These are phyloP conservation scores for Silurus aristotelis DNA, from an alignment of 2,797 vertebrate species.

Conservation along the genomic window DNA sequence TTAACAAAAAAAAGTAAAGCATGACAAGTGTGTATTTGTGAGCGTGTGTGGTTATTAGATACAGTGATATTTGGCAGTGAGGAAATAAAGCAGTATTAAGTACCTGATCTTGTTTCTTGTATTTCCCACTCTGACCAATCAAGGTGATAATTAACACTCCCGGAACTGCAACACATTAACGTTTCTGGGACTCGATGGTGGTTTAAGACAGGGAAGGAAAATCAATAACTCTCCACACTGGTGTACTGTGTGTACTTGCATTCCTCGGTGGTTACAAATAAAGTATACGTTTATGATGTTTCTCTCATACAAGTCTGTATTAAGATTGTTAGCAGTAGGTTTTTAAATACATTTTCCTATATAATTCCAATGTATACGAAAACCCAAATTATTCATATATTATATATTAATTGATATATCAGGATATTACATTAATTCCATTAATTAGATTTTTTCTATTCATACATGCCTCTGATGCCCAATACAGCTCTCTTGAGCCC, in stretches of 20 bases:
- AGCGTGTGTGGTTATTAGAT: conserved; percentile 16
- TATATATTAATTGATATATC: background rate
- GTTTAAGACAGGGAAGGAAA: background rate
- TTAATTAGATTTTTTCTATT: background rate
- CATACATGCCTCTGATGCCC: background rate
- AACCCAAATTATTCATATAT: background rate
- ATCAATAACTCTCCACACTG: background rate
- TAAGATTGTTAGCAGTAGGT: background rate
- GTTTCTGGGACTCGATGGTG: conserved; percentile 2
- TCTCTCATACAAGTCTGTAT: background rate
- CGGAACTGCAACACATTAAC: background rate
- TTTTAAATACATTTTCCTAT: background rate
- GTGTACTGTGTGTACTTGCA: background rate
- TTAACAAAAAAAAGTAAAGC: no score
- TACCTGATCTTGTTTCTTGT: background rate
- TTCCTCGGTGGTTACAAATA: background rate
- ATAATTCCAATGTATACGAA: background rate
- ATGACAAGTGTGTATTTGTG: background rate
- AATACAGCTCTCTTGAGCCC: background rate
- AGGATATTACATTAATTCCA: background rate
- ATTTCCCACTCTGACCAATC: background rate
- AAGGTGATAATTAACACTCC: background rate
- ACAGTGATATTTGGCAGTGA: background rate
- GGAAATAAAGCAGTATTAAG: background rate
- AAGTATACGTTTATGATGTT: background rate